A percentile compares a stretch with the other conserved stretches of the same genome.
These are phyloP conservation scores for Aegypius monachus DNA, from an alignment of 2,113 vertebrate genomes.

Conservation along the genomic window DNA sequence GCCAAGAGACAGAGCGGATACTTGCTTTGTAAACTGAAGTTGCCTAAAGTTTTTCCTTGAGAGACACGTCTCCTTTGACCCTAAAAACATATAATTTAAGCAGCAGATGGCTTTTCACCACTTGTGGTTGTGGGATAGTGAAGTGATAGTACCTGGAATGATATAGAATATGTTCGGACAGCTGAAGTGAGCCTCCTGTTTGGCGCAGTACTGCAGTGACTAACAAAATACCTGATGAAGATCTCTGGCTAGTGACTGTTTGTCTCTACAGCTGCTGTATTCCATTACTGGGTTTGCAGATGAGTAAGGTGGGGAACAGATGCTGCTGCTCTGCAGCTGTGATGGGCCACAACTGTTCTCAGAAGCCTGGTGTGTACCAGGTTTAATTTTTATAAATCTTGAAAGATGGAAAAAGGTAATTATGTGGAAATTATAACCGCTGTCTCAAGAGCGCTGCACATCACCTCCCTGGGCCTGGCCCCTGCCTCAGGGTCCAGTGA, in stretches of 20 bases:
- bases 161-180: too few relatives aligned
- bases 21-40: background rate
- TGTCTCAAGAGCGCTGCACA: too few relatives aligned
- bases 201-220: background rate
- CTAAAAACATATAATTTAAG: accelerated
- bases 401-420: background rate
- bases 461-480: background rate
- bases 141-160: too few relatives aligned
- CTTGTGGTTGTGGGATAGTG: background rate
- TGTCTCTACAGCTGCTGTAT: too few relatives aligned
- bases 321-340: background rate
- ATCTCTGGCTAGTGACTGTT: accelerated
- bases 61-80: background rate
- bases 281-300: background rate
- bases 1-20: accelerated
- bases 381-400: background rate
- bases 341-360: background rate
- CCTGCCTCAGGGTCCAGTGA: background rate
- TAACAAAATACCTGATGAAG: accelerated
- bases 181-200: background rate
- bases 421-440: too few relatives aligned
- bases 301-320: too few relatives aligned
- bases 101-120: background rate
- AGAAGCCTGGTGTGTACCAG: background rate
- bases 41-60: background rate